Evolutionary conservation across 2,797 vertebrate genomes (phyloP).

Genomic region (Brachyalestes nurse): DNA sequence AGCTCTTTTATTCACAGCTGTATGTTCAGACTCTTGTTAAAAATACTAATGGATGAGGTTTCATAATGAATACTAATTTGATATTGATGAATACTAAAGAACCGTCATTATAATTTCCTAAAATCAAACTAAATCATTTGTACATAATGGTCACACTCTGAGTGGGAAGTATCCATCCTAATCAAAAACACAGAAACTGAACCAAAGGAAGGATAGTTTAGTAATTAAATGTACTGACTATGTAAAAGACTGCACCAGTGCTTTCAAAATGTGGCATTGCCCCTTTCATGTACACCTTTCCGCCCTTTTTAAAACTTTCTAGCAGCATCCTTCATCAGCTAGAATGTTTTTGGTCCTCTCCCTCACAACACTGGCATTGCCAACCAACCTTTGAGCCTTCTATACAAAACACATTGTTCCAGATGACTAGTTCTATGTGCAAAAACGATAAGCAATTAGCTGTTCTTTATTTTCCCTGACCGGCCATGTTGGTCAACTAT

Average conservation of each 20-base stretch:
- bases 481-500: too few relatives aligned
- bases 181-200: background rate
- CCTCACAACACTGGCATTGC: background rate
- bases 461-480: too few relatives aligned
- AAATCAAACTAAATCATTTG: too few relatives aligned
- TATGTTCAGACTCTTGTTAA: too few relatives aligned
- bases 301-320: too few relatives aligned
- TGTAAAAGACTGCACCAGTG: background rate
- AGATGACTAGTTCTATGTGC: background rate
- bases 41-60: too few relatives aligned
- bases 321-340: background rate
- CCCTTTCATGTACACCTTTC: background rate
- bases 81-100: too few relatives aligned
- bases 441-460: background rate
- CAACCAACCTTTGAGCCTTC: background rate
- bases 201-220: background rate
- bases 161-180: too few relatives aligned
- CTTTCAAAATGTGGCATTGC: background rate
- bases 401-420: background rate
- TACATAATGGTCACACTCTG: too few relatives aligned
- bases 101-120: too few relatives aligned
- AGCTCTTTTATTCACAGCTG: too few relatives aligned
- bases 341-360: background rate
- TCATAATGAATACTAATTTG: too few relatives aligned
- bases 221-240: background rate